Percentiles rank a stretch among this genome's conserved stretches.
Conservation (phyloP, 2,113 vertebrate species). For the Phalacrocorax brasilianus region DNA sequence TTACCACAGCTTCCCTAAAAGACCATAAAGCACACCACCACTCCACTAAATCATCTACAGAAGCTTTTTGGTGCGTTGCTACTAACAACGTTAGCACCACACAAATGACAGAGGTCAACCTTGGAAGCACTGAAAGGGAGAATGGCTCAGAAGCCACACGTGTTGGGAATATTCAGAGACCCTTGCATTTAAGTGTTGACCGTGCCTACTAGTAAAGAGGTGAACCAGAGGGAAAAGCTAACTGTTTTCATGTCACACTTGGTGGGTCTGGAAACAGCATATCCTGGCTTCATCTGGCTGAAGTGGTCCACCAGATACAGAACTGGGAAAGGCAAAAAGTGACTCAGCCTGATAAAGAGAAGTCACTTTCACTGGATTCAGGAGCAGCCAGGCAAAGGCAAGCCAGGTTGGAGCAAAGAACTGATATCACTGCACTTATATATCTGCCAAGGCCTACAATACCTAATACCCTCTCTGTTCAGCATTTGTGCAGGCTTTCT, state of each 20-base stretch:
- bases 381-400: background rate
- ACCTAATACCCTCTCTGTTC: background rate
- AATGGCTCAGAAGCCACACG: background rate
- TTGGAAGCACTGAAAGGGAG: background rate
- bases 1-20: background rate
- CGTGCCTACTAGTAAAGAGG: background rate
- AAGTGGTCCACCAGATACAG: background rate
- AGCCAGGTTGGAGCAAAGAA: background rate
- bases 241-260: background rate
- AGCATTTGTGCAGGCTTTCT: background rate
- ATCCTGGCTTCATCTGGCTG: background rate
- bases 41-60: background rate
- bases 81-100: rapidly evolving
- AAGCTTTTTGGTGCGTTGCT: background rate
- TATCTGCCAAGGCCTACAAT: background rate
- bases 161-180: background rate
- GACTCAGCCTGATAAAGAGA: background rate
- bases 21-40: background rate
- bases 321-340: background rate
- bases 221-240: background rate
- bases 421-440: rapidly evolving
- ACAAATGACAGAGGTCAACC: background rate
- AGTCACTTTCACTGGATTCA: background rate
- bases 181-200: background rate
- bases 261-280: background rate